Base-by-base conservation (phyloP, 2,888 invertebrate species). In the Drosophila nr. perissopoda region DNA sequence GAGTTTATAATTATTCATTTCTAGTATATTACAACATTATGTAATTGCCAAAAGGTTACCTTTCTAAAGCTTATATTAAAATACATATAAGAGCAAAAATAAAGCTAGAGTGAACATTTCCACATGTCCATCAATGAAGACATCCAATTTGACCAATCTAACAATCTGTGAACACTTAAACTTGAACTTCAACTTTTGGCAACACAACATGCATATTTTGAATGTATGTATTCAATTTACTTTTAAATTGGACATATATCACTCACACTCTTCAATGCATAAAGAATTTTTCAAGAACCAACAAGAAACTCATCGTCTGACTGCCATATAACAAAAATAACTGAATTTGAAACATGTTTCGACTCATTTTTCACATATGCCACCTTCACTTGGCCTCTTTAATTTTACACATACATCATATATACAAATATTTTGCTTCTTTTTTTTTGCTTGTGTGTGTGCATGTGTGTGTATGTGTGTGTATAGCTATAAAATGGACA, bases 281-380 rank as follows among this genome's bases (percentile, higher is more conserved):
- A 58, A 52, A 57, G 27, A 60, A 54, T 33, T 65, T 62, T 53
- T 58, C 49, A 58, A 68, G 56, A 66, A 70, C 65, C 74, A 65
- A 63, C 57, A 58, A 74, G 66, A 63, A 61, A 75, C 21, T 36
- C 65, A 58, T 74, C 72, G 62, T 64, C 70, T 72, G 74, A 76
- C 72, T 68, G 64, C 56, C 61, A 69, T 73, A 74, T 74, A 76
- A 73, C 61, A 73, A 74, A 75, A 76, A 82, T 74, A 75, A 70
- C 76, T 70, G 62, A 65, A 81, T 75, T 67, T 70, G n/a, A 34
- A 31, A 54, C 34, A 61, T 65, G 49, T 56, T 52, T 46, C 53
- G 61, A 62, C 64, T 34, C 33, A 69, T 73, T 76, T 76, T 69
- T 79, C 82, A 69, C 88, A 85, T 74, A 84, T 88, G 85, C 74